A percentile compares a stretch with the other conserved stretches of the same genome.
Conservation (phyloP, 2,797 vertebrate genomes). For the Phrynocephalus forsythii region DNA sequence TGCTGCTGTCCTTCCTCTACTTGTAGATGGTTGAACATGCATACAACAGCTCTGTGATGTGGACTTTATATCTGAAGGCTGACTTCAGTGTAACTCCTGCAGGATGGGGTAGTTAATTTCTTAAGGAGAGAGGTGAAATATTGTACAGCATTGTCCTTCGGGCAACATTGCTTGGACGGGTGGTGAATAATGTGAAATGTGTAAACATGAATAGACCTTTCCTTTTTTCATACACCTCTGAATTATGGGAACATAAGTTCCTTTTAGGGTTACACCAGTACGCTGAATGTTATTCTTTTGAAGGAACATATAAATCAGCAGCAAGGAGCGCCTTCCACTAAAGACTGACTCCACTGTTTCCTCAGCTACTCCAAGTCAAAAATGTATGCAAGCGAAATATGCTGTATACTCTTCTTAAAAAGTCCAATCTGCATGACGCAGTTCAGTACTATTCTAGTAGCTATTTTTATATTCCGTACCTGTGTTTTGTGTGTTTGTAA, state of each 20-base stretch:
- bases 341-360: conserved; percentile 41
- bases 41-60: not conserved
- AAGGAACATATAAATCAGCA: conserved; percentile 19
- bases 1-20: not conserved
- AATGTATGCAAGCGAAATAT: conserved; percentile 37
- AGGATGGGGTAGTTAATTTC: not conserved
- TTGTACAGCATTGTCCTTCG: not conserved
- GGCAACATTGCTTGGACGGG: conserved; percentile 40
- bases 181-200: conserved; percentile 55
- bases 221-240: conserved; percentile 25
- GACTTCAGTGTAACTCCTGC: not conserved
- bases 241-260: conserved; percentile 45
- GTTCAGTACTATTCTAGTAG: conserved; percentile 46
- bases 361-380: conserved; percentile 23
- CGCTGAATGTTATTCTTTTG: conserved; percentile 28
- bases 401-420: not conserved
- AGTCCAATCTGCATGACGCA: conserved; percentile 11
- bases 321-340: conserved; percentile 23
- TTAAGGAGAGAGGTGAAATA: fast-evolving
- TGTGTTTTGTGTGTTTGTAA: not conserved
- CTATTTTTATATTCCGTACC: conserved; percentile 6
- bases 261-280: conserved; percentile 39
- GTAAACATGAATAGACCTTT: conserved; percentile 47
- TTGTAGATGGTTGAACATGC: not conserved
- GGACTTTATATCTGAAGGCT: not conserved